These are phyloP conservation scores for Steinernema hermaphroditum DNA, from an alignment of 2,888 invertebrate species.

Conservation along the genomic window DNA sequence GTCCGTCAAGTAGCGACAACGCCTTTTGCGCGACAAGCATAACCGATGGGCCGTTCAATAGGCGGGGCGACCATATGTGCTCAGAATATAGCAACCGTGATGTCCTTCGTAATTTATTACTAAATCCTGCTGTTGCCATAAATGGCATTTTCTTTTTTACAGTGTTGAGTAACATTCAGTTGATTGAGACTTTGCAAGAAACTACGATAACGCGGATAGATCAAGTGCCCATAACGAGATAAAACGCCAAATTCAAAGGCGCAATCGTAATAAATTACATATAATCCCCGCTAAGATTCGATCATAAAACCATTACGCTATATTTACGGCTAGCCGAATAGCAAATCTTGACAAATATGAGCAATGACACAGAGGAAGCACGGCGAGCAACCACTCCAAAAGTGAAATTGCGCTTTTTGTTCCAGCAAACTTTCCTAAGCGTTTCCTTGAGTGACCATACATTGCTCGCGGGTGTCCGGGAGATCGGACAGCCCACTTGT, in stretches of 20 bases:
- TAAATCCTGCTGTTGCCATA: neutral
- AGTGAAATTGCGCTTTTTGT: slow-evolving; percentile 13
- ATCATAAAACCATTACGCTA: slow-evolving; percentile 1
- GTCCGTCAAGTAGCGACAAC: slow-evolving; percentile 27
- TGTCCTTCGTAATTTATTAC: slow-evolving; percentile 3
- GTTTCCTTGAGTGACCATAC: neutral
- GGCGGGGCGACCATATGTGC: slow-evolving; percentile 29
- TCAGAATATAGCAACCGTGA: neutral
- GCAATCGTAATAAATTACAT: slow-evolving; percentile 8
- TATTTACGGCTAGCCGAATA: neutral
- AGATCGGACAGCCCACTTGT: slow-evolving; percentile 7
- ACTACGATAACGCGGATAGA: too few relatives aligned
- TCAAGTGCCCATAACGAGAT: too few relatives aligned
- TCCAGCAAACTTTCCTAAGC: neutral
- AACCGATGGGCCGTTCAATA: slow-evolving; percentile 26
- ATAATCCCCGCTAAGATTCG: slow-evolving; percentile 9
- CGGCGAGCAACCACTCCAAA: neutral
- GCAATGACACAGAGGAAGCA: neutral
- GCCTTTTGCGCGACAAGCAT: slow-evolving; percentile 22
- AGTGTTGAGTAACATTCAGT: too few relatives aligned
- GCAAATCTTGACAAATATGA: slow-evolving; percentile 19
- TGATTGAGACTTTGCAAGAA: too few relatives aligned
- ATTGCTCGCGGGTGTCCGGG: slow-evolving; percentile 19
- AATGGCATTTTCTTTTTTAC: too few relatives aligned
- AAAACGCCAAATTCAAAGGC: too few relatives aligned